Percentiles rank a stretch among this genome's conserved stretches.
phyloP scores from a whole-genome alignment of 1,140 invertebrate species.

The Aphelinus certus region DNA sequence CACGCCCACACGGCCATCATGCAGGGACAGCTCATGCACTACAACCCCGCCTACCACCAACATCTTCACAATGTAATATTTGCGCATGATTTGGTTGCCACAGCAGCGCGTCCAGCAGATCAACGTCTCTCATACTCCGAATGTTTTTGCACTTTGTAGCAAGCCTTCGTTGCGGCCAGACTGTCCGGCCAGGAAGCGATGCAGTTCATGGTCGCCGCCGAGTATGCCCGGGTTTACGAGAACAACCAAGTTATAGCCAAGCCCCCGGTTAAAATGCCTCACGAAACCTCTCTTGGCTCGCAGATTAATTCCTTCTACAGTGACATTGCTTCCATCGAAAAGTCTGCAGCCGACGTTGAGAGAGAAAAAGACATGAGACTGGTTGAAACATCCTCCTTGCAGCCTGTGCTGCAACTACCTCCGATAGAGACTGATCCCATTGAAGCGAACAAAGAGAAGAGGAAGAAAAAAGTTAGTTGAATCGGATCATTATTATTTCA shows the following conservation, averaged over 20 bases:
- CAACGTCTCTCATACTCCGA: neutral
- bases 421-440: conserved; percentile 22
- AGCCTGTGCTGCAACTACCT: conserved; percentile 40
- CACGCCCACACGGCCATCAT: conserved; percentile 54
- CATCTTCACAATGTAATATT: conserved; percentile 57
- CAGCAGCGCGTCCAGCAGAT: conserved; percentile 10
- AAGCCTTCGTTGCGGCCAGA: conserved; percentile 56
- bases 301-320: conserved; percentile 72
- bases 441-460: conserved; percentile 57
- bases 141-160: conserved; percentile 46
- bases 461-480: conserved; percentile 65
- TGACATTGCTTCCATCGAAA: conserved; percentile 69
- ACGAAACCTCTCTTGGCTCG: conserved; percentile 58
- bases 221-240: conserved; percentile 60
- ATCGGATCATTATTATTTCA: too few species aligned
- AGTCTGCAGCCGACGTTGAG: conserved; percentile 46
- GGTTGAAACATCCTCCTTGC: conserved; percentile 39
- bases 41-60: conserved; percentile 58
- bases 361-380: conserved; percentile 34
- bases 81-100: neutral
- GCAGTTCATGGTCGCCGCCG: conserved; percentile 59
- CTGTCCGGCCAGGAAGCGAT: conserved; percentile 57
- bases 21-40: conserved; percentile 60
- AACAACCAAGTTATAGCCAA: conserved; percentile 62
- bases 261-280: conserved; percentile 57